Base-by-base conservation (phyloP, 2,113 vertebrate species). In the Felis chaus region DNA sequence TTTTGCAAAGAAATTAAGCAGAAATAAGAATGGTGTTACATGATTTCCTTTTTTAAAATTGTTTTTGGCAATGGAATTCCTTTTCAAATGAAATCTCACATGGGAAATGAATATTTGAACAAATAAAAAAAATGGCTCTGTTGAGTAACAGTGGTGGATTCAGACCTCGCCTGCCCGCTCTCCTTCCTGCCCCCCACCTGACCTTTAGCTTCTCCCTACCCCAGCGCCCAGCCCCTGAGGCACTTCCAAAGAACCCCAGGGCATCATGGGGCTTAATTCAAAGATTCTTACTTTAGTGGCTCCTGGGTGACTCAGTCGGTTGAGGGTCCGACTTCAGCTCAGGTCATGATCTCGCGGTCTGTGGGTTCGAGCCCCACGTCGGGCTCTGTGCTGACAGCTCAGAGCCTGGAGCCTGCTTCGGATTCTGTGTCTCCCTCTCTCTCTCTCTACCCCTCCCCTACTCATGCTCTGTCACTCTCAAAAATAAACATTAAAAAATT, bases 1-100 rank as follows among this genome's bases (percentile, higher is more conserved):
- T 73, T 95, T 89, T 39, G 73, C 78, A 89, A 95, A 73, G 31
- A 55, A 80, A 86, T 63, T 48, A 81, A 68, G 10, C 8, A 79
- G 65, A 79, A 73, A 16, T 55, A 50, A 90, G 41, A 89, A 79
- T 27, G 50, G 69, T 63, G 33, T 21, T 23, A 45, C 23, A 27
- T 1, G 10, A 33, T 73, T 88, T 53, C 39, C 23, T 66, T 69
- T 45, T 31, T n/a, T 8, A 48, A 69, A 69, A 71, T 33, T 53
- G 5, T 14, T 96, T 90, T n/a, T 31, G 27, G 23, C 18, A 33
- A 53, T 31, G 57, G 14, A 57, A 66, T 69, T 65, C 11, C 91
- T 92, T 89, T 55, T 39, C 21, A 89, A 76, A 8, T 66, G n/a
- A 39, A 65, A 41, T 50, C 71, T 84, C 25, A 31, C 27, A 8